Evolutionary conservation across 2,888 invertebrate genomes (phyloP).

Genomic region (Chrysodeixis includens): DNA sequence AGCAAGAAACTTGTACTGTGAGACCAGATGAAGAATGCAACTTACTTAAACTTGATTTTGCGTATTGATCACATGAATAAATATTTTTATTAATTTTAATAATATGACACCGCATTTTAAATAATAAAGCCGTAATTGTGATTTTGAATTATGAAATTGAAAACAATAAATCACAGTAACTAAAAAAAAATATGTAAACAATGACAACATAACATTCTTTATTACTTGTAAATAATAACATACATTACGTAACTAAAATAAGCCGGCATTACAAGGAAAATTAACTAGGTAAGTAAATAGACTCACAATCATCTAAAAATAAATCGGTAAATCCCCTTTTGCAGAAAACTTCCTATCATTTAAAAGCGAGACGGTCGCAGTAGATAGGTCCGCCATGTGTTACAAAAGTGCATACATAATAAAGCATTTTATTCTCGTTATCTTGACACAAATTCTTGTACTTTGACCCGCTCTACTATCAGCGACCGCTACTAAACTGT

Average conservation of each 20-base stretch:
- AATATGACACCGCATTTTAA: not conserved
- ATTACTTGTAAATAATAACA: not conserved
- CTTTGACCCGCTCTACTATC: conserved; percentile 70
- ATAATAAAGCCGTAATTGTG: no score
- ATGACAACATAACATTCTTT: not conserved
- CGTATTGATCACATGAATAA: not conserved
- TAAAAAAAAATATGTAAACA: not conserved
- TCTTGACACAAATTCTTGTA: conserved; percentile 73
- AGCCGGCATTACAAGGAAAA: conserved; percentile 1
- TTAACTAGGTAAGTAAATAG: not conserved
- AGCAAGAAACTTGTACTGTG: conserved; percentile 19
- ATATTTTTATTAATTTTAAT: not conserved
- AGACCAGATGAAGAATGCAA: not conserved
- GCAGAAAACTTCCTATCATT: not conserved
- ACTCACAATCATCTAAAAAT: not conserved
- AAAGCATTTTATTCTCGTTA: conserved; percentile 56
- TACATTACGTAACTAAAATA: not conserved
- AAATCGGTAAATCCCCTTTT: not conserved
- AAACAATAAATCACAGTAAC: no score
- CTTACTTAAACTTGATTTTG: not conserved
- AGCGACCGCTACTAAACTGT: conserved; percentile 61
- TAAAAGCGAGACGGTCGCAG: not conserved
- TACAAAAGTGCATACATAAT: conserved; percentile 61
- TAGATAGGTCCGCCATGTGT: conserved; percentile 38
- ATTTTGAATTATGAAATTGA: no score